Evolutionary conservation across 1,140 invertebrate species (phyloP).

Genomic region (Drosophila nasuta): DNA sequence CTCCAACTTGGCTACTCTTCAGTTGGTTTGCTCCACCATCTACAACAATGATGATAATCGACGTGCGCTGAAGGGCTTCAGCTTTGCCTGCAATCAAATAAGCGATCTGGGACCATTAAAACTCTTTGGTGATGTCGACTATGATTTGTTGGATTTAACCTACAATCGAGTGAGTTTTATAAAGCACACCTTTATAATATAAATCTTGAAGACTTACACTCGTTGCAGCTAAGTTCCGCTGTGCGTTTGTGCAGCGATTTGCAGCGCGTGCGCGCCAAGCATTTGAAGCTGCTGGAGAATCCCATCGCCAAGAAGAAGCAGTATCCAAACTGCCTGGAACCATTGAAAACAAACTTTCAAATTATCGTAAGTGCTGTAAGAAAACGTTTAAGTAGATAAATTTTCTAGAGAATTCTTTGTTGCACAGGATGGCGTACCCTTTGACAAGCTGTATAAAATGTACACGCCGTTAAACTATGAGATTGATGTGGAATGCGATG

Average conservation of each 20-base stretch:
- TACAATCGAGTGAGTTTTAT: slow-evolving; percentile 45
- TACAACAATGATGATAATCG: slow-evolving; percentile 49
- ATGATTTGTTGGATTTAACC: slow-evolving; percentile 50
- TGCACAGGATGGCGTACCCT: slow-evolving; percentile 62
- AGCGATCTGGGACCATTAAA: slow-evolving; percentile 39
- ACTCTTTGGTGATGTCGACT: slow-evolving; percentile 55
- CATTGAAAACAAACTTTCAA: slow-evolving; percentile 61
- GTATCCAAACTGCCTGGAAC: slow-evolving; percentile 61
- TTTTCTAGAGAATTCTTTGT: neutral
- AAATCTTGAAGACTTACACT: too few species aligned
- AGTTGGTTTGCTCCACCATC: slow-evolving; percentile 52
- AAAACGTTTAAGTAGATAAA: neutral
- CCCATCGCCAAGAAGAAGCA: slow-evolving; percentile 47
- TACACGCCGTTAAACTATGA: slow-evolving; percentile 67
- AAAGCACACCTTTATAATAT: neutral
- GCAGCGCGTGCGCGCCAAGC: slow-evolving; percentile 53
- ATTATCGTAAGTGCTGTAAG: slow-evolving; percentile 54
- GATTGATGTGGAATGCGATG: slow-evolving; percentile 61
- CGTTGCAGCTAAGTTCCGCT: slow-evolving; percentile 43
- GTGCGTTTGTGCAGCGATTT: slow-evolving; percentile 52
- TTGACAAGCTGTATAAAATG: slow-evolving; percentile 58
- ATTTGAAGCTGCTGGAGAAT: slow-evolving; percentile 66
- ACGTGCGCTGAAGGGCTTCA: slow-evolving; percentile 51
- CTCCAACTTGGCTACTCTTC: slow-evolving; percentile 39
- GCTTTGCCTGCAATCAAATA: slow-evolving; percentile 52